Evolutionary conservation across 2,888 invertebrate genomes (phyloP), one percentile per base, ranked within the genome.

Genomic region (Anthophora plumipes): DNA sequence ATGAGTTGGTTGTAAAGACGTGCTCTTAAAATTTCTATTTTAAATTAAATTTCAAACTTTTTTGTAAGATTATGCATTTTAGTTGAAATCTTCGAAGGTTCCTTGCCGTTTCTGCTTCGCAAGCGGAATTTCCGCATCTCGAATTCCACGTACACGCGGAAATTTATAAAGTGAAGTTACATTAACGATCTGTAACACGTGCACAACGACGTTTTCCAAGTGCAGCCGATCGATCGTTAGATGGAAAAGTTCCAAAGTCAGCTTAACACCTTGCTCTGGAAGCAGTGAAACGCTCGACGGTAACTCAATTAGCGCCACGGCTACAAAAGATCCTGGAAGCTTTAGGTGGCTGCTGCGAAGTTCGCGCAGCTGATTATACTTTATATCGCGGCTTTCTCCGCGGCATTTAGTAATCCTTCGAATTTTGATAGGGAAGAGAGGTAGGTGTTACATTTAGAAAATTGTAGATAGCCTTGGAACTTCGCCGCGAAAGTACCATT

Each of bases 231-330:
- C 64, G 64, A 66, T 39, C 20, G 37, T 12, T 12, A 22, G 1
- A 9, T 3, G n/a, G 5, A 22, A 39, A 41, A 73, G 20, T 48
- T 59, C 57, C 37, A 22, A 52, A 66, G 64, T 52, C 37, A 7
- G 50, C 25, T 22, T 25, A 39, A 25, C 70, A 14, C 66, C 39
- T 46, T 25, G 63, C 25, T 31, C 48, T 22, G 55, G n/a, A 25
- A 14, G n/a, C 37, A 22, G 7, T 20, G 14, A 22, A 37, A 46
- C 17, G n/a, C 5, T 25, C 0, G 25, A 25, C 20, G 17, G 48
- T 48, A 48, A 57, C 39, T 73, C 48, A 39, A 73, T 57, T 41
- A 64, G 25, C 39, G 1, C 6, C n/a, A 11, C n/a, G 55, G 25
- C n/a, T 48, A 25, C 14, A 11, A 66, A 66, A 37, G 39, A 48